Evolutionary conservation across 2,113 vertebrate genomes (phyloP), one percentile per base, ranked within the genome.

Genomic region (Nannobrachium achirus): DNA sequence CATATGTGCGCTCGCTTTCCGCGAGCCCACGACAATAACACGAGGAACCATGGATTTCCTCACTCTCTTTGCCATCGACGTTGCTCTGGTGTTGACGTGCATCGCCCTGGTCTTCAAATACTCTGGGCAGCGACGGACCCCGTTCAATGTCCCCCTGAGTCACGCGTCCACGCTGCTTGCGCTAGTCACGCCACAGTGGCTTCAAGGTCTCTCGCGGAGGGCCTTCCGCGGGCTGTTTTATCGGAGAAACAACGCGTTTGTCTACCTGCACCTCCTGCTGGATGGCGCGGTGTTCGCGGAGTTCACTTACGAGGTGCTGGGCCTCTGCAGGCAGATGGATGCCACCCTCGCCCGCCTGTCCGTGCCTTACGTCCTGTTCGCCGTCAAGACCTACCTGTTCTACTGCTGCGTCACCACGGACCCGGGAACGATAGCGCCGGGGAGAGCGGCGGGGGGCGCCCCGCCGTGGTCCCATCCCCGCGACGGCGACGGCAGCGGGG

Each of bases 281-380:
- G 92, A 96, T 79, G 91, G 73, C 1, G 78, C 85, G 8, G 92
- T 95, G 51, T 95, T 92, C 33, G 82, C 77, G 1, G 95, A 95
- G 0, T 96, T 93, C 66, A 91, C 91, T 1, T 94, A 91, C 82
- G 95, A 96, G n/a, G 83, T 95, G 46, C 79, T 94, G 44, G 84
- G 76, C 25, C 94, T 92, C 75, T 94, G 94, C 74, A 86, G 67
- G 59, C 92, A 95, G 65, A 90, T 95, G 90, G 93, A 92, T 44
- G 91, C 94, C 64, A 82, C 74, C 50, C 25, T 75, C 13, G 15
- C 62, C 0, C 72, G 75, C 3, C 90, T 94, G 14, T 80, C 92
- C 1, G 83, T 95, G 57, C 95, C 95, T 20, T 95, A 95, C 46
- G 25, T 91, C 38, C 86, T 95, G 63, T 79, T 96, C 74, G 66